phyloP scores from a whole-genome alignment of 30 jellyfish, hydroid and myxozoan genomes.

The Nemopilema nomurai region DNA sequence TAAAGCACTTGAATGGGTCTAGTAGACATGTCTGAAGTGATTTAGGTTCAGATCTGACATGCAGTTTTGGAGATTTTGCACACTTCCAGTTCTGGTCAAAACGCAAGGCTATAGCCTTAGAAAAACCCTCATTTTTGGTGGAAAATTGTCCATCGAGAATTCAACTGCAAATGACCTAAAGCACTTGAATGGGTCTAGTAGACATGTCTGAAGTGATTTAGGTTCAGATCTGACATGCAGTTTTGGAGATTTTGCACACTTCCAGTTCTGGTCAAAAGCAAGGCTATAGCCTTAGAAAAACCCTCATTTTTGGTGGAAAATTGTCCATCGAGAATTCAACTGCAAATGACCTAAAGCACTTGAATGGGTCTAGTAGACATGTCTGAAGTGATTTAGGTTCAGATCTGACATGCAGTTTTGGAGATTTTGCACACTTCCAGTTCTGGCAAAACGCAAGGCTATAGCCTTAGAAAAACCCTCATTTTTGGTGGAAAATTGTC shows the following conservation, averaged over 20 bases:
- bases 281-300: not conserved
- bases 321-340: not conserved
- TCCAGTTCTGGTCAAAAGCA: not conserved
- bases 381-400: not conserved
- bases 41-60: too few species aligned
- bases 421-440: too few species aligned
- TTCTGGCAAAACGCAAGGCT: not conserved
- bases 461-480: not conserved
- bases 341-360: too few species aligned
- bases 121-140: too few species aligned
- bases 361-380: too few species aligned
- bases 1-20: too few species aligned
- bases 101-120: not conserved
- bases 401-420: too few species aligned
- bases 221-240: too few species aligned
- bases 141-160: not conserved
- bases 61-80: not conserved
- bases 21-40: too few species aligned
- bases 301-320: not conserved
- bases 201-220: not conserved
- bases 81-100: not conserved
- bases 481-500: not conserved
- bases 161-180: not conserved
- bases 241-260: not conserved
- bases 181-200: not conserved